Evolutionary conservation across 2,113 vertebrate species (phyloP), one percentile per base, ranked within the genome.

Genomic region (Clarias batrachus): DNA sequence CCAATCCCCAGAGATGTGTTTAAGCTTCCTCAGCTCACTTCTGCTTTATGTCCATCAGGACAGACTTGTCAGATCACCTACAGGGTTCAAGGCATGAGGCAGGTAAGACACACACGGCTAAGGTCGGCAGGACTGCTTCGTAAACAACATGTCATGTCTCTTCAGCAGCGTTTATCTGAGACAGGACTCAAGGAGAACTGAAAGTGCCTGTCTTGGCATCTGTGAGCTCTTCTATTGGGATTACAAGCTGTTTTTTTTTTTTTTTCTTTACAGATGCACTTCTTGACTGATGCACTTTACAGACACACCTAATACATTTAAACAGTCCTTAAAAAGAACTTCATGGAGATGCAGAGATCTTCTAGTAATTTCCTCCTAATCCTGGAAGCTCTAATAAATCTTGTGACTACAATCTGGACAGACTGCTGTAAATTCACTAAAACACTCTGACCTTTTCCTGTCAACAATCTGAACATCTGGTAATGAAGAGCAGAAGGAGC

Each of bases 361-460:
- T 65, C 37, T 37, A 82, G 33, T 81, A 23, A 82, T 62, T 52
- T 65, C 60, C 66, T 13, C 27, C 17, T 13, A 70, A 21, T 48
- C 70, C 9, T 21, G 30, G 17, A 71, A 10, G 37, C 68, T 37
- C 30, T 19, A 71, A 37, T 19, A 71, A 17, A 68, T 33, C 66
- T 8, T 14, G 27, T 21, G 33, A 71, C 70, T 48, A 48, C 23
- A 73, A 9, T 73, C 1, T 41, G 82, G 80, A 79, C 78, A 83
- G 83, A 85, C 82, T 82, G 56, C 33, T 71, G 71, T 82, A 78
- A 27, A 77, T 85, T 70, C 82, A 78, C 68, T 83, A 19, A 48
- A 70, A 33, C 30, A 70, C 30, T 2, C n/a, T 37, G 68, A 70
- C 13, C 66, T 30, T 33, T 33, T 14, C 17, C 70, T 73, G 33